Percentiles rank a stretch among this genome's conserved stretches.
These are phyloP conservation scores for Notamacropus eugenii DNA, from an alignment of 2,797 vertebrate species.

Conservation along the genomic window DNA sequence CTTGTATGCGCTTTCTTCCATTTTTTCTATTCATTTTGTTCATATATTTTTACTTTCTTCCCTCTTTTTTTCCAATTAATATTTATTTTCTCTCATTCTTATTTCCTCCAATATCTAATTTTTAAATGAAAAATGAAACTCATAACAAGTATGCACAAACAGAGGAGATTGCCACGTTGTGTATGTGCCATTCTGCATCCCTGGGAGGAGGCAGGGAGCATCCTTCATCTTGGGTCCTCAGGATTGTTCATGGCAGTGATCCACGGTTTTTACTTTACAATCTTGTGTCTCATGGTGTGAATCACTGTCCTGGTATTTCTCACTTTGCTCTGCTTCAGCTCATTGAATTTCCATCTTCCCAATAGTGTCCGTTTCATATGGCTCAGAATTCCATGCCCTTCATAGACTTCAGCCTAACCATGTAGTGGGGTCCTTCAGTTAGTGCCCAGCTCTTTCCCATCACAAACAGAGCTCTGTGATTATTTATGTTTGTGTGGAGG, in stretches of 20 bases:
- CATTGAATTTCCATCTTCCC: background rate
- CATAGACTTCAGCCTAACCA: too few relatives aligned
- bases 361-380: background rate
- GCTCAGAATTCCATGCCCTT: background rate
- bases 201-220: background rate
- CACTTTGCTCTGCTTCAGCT: background rate
- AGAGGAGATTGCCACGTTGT: background rate
- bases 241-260: fast-evolving
- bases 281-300: background rate
- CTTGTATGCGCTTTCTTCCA: background rate
- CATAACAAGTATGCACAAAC: too few relatives aligned
- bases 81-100: background rate
- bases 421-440: background rate
- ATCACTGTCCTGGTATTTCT: background rate
- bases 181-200: too few relatives aligned
- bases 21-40: background rate
- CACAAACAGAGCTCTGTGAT: too few relatives aligned
- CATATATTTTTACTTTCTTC: background rate
- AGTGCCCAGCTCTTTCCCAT: background rate
- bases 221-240: background rate
- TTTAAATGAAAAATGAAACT: background rate
- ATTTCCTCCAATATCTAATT: background rate
- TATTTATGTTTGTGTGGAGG: too few relatives aligned
- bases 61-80: background rate
- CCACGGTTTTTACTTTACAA: background rate